Evolutionary conservation across 1,140 invertebrate species (phyloP).

Genomic region (Acromyrmex charruanus): DNA sequence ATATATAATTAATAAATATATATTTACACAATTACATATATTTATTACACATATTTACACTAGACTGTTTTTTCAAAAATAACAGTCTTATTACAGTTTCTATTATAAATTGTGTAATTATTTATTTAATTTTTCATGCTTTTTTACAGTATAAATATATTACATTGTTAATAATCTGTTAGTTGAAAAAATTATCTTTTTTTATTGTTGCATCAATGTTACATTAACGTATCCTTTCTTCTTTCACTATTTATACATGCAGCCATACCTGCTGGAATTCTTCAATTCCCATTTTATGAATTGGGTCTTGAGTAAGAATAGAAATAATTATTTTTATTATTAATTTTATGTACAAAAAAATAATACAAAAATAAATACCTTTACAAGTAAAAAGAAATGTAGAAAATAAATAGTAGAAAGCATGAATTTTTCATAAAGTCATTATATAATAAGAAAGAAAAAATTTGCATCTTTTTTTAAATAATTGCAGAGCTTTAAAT

Average conservation of each 20-base stretch:
- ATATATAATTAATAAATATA: too few relatives aligned
- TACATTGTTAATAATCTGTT: neutral
- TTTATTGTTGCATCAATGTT: neutral
- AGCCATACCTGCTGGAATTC: conserved; percentile 92
- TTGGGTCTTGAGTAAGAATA: conserved; percentile 84
- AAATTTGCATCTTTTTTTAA: neutral
- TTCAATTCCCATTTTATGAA: conserved; percentile 90
- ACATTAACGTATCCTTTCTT: conserved; percentile 31
- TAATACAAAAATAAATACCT: neutral
- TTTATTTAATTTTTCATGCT: too few relatives aligned
- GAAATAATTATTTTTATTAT: conserved; percentile 3
- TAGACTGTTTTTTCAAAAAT: too few relatives aligned
- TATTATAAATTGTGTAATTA: too few relatives aligned
- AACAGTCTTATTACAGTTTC: too few relatives aligned
- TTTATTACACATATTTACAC: too few relatives aligned
- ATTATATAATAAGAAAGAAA: neutral
- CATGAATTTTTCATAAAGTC: neutral
- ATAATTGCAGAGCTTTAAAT: conserved; percentile 89
- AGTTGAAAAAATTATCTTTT: neutral
- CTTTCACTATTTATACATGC: conserved; percentile 81
- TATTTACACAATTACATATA: too few relatives aligned
- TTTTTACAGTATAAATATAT: neutral
- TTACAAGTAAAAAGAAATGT: neutral
- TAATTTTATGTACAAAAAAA: neutral
- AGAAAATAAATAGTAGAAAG: neutral